A percentile compares a stretch with the other conserved stretches of the same genome.
Evolutionary conservation across 2,888 invertebrate genomes (phyloP).

Genomic region (Caenorhabditis sulstoni): DNA sequence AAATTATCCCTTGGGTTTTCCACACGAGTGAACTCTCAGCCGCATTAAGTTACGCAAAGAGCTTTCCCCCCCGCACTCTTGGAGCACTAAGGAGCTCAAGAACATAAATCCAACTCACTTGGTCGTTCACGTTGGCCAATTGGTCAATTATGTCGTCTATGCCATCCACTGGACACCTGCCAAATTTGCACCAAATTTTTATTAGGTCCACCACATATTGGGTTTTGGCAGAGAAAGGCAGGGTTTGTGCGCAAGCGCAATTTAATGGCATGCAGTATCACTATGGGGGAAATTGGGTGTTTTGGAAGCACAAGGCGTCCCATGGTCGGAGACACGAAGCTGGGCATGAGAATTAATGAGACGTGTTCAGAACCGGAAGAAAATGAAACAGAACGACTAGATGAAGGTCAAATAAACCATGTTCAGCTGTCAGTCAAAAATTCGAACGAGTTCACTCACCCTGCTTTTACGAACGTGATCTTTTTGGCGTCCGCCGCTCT

Average conservation of each 20-base stretch:
- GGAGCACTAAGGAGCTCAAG: constrained; percentile 10
- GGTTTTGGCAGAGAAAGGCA: constrained; percentile 1
- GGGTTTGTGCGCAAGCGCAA: constrained; percentile 17
- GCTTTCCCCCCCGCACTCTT: no score
- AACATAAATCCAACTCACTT: constrained; percentile 66
- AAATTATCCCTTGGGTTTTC: constrained; percentile 7
- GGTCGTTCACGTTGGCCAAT: constrained; percentile 74
- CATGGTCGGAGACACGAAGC: background rate
- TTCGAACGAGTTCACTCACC: constrained; percentile 58
- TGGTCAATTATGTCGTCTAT: constrained; percentile 74
- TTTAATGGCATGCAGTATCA: constrained; percentile 47
- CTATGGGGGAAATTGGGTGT: constrained; percentile 5
- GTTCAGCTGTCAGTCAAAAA: no score
- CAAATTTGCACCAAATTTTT: constrained; percentile 62
- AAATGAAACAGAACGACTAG: background rate
- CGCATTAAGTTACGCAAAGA: background rate
- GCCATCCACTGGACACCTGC: constrained; percentile 74
- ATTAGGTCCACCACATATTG: constrained; percentile 51
- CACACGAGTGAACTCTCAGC: background rate
- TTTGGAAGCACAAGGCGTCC: no score
- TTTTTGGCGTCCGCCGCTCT: constrained; percentile 68
- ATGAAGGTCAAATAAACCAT: constrained; percentile 14
- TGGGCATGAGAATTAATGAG: constrained; percentile 40
- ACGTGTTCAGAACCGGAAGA: constrained; percentile 27
- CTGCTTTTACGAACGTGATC: constrained; percentile 75